phyloP scores from a whole-genome alignment of 2,888 invertebrate genomes.

The Hyposoter didymator region DNA sequence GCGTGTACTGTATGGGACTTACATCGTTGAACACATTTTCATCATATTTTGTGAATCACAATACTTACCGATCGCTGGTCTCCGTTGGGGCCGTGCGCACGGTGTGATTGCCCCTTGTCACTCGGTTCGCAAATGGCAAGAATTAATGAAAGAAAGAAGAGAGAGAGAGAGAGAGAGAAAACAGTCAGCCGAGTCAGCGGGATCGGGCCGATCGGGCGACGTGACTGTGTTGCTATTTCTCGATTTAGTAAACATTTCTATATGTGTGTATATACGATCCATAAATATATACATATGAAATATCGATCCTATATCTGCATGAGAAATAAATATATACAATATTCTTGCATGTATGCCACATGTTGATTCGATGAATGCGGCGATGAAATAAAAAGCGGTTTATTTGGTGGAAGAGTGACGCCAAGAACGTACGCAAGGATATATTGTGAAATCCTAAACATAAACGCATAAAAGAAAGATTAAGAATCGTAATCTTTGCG shows the following conservation, averaged over 20 bases:
- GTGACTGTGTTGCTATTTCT: conserved; percentile 71
- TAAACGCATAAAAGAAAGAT: conserved; percentile 25
- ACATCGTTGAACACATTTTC: background rate
- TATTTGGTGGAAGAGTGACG: conserved; percentile 22
- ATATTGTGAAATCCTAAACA: background rate
- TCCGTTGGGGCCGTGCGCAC: conserved; percentile 1
- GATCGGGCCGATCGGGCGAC: conserved; percentile 79
- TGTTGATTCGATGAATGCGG: conserved; percentile 76
- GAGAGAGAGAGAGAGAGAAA: conserved; percentile 6
- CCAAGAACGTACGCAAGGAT: conserved; percentile 15
- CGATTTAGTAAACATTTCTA: conserved; percentile 26
- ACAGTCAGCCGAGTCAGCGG: conserved; percentile 79
- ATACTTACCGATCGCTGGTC: conserved; percentile 41
- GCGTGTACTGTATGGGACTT: background rate
- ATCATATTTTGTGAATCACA: background rate
- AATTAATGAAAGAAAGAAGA: background rate
- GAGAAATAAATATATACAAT: conserved; percentile 44
- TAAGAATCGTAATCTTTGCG: conserved; percentile 24
- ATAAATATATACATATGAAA: conserved; percentile 44
- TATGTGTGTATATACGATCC: conserved; percentile 50
- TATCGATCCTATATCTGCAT: background rate
- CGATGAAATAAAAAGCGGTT: conserved; percentile 54
- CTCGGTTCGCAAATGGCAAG: conserved; percentile 53
- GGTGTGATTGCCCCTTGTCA: conserved; percentile 3
- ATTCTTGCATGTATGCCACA: conserved; percentile 73